These are phyloP conservation scores for Rotaria sp. DNA, from an alignment of 2,888 invertebrate genomes.

Conservation along the genomic window DNA sequence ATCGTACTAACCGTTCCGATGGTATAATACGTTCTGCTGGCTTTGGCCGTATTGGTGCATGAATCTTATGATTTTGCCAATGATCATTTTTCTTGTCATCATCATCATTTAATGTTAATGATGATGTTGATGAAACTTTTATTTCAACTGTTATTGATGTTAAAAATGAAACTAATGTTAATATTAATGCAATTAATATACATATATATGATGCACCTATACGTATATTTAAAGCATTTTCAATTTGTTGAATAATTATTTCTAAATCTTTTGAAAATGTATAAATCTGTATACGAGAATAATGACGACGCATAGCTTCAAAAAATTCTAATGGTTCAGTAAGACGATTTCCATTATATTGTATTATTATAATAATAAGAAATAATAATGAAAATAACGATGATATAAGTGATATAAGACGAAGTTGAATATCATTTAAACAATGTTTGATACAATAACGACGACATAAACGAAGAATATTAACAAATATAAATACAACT, in stretches of 20 bases:
- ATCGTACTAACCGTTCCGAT: not conserved
- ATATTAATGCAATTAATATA: not conserved
- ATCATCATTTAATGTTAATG: not conserved
- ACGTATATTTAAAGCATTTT: not conserved
- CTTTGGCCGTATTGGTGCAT: not conserved
- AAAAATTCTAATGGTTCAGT: constrained; percentile 10
- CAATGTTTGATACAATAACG: not conserved
- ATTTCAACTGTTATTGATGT: not conserved
- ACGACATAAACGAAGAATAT: not conserved
- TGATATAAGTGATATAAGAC: not conserved
- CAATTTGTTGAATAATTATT: constrained; percentile 9
- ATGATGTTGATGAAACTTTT: not conserved
- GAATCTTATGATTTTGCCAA: not conserved
- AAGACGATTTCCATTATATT: not conserved
- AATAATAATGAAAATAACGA: not conserved
- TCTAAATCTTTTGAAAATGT: not conserved
- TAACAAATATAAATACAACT: not conserved
- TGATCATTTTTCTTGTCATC: not conserved
- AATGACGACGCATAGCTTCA: not conserved
- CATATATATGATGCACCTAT: not conserved
- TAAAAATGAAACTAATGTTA: not conserved
- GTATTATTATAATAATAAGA: not conserved
- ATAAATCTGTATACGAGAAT: constrained; percentile 25
- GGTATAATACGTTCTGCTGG: not conserved
- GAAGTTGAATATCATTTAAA: constrained; percentile 22